Base-by-base conservation (phyloP, 1,140 invertebrate species). In the Drosophila leontia region DNA sequence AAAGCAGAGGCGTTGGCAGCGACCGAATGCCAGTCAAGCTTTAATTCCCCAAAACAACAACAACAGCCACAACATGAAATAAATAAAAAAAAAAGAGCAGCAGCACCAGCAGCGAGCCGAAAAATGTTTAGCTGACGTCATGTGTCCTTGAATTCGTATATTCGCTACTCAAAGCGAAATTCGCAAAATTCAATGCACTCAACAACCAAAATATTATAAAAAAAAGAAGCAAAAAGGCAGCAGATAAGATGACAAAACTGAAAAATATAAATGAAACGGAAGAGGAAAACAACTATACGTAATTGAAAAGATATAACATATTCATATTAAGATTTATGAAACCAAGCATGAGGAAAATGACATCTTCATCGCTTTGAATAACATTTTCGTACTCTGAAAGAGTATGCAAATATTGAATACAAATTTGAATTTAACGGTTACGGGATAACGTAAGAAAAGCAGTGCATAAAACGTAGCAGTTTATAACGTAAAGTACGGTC, bases 91-190 rank as follows among this genome's bases (percentile, higher is more conserved):
- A 55, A 37, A 64, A 55, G 32, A 67, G 26, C 56, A 60, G 37
- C 53, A 58, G n/a, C 63, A 65, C 23, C 55, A 35, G 47, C 57
- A 51, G 41, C 57, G 26, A 62, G 19, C 57, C 65, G 61, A 78
- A 84, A 85, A 88, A 80, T 83, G 81, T 76, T 88, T 90, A 78
- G 80, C 77, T 91, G 87, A 91, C 87, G 87, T 91, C 87, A 91
- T 84, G 83, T 91, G 87, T 91, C 87, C 87, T 91, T 91, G 86
- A 91, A 91, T 62, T 90, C 76, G 75, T 86, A 67, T 86, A 82
- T 90, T 88, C 84, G 82, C 85, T 71, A 78, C 41, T 71, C 60
- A 82, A 90, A 90, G 61, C 67, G 62, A 84, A 85, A 82, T 70
- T 82, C 67, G 50, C 86, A 78, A 91, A 91, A 87, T 88, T 87